phyloP scores from a whole-genome alignment of 2,888 invertebrate genomes.

The Bruchidius siliquastri region DNA sequence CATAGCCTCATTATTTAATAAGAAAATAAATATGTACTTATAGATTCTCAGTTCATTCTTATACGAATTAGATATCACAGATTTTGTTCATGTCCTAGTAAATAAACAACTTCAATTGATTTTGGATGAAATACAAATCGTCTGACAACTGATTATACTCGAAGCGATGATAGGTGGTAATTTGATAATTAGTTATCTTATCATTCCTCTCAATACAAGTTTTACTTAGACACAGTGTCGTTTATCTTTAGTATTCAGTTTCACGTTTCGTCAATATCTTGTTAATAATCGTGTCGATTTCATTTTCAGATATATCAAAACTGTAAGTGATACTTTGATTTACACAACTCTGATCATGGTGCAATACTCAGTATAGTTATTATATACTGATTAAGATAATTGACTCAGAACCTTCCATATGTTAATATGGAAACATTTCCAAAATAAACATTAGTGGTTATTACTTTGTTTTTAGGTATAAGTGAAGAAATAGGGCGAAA shows the following conservation, averaged over 20 bases:
- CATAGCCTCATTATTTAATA: no score
- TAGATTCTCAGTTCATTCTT: no score
- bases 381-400: no score
- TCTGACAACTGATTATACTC: not conserved
- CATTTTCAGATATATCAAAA: not conserved
- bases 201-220: not conserved
- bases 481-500: no score
- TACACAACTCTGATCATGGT: no score
- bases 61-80: not conserved
- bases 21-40: no score
- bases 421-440: no score
- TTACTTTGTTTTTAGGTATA: no score
- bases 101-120: not conserved
- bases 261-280: not conserved
- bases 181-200: slow-evolving; percentile 7
- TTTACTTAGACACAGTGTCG: not conserved
- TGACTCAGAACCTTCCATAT: no score
- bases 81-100: not conserved
- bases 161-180: not conserved
- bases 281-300: not conserved
- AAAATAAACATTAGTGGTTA: no score
- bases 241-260: not conserved
- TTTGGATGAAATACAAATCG: not conserved
- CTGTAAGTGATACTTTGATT: not conserved
- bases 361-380: no score